Percentiles rank a stretch among this genome's conserved stretches.
phyloP scores from a whole-genome alignment of 1,140 invertebrate species.

The Oedothorax gibbosus region DNA sequence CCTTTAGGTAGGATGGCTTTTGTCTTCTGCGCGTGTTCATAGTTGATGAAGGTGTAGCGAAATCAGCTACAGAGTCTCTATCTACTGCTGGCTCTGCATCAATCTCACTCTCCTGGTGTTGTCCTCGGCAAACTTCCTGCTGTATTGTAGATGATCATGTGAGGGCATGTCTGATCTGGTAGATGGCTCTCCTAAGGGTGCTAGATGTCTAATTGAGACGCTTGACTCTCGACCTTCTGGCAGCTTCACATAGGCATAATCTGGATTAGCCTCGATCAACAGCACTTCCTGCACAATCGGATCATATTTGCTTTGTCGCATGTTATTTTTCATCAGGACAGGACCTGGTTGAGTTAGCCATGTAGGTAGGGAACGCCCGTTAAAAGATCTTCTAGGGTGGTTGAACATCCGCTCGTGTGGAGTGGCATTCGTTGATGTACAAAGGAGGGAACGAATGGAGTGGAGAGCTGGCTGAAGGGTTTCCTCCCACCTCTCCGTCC shows the following conservation, averaged over 20 bases:
- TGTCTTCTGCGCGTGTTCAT: too few relatives aligned
- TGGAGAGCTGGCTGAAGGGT: conserved; percentile 26
- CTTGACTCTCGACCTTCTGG: neutral
- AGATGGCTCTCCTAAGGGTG: neutral
- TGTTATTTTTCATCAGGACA: neutral
- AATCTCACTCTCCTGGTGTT: too few relatives aligned
- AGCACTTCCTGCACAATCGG: neutral
- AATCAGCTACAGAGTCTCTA: too few relatives aligned
- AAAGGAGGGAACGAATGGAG: conserved; percentile 39
- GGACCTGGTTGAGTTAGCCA: neutral
- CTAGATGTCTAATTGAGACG: neutral
- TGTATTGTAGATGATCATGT: too few relatives aligned
- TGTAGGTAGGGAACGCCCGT: conserved; percentile 9
- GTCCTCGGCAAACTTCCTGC: too few relatives aligned
- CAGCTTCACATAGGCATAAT: neutral
- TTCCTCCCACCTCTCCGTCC: conserved; percentile 34
- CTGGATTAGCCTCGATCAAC: neutral
- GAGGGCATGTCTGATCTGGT: too few relatives aligned
- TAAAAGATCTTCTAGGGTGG: conserved; percentile 16
- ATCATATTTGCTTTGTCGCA: neutral
- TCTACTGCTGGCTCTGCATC: too few relatives aligned
- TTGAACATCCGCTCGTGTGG: conserved; percentile 42
- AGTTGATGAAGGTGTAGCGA: too few relatives aligned
- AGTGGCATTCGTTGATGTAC: conserved; percentile 52
- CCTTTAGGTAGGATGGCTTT: too few relatives aligned